These are phyloP conservation scores for Aspidoscelis tigris DNA, from an alignment of 2,113 vertebrate genomes.

Conservation along the genomic window DNA sequence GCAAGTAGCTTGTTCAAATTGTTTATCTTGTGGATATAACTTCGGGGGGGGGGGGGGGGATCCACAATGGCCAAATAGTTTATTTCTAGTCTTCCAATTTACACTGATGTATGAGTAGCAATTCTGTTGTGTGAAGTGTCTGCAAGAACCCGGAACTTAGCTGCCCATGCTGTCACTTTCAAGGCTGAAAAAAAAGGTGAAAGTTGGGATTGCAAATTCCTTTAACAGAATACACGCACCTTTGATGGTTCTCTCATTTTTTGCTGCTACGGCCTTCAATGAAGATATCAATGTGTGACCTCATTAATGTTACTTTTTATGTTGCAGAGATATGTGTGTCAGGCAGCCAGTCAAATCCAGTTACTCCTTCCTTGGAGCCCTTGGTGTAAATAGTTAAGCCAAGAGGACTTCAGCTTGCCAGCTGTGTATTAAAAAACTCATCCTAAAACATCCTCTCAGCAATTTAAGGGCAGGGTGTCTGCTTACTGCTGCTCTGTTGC, in stretches of 20 bases:
- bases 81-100: neutral
- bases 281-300: neutral
- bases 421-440: neutral
- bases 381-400: neutral
- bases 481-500: neutral
- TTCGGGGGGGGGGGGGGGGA: no score
- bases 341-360: neutral
- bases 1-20: no score
- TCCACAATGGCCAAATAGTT: neutral
- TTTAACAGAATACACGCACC: neutral
- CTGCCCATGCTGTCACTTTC: neutral
- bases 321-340: neutral
- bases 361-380: no score
- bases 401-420: neutral
- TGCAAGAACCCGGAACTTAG: neutral
- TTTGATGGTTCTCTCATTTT: neutral
- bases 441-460: neutral
- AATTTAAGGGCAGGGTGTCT: neutral
- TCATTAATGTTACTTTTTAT: neutral
- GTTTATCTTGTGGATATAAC: no score
- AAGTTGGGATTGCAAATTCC: neutral
- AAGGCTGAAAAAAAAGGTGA: neutral
- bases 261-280: neutral
- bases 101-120: neutral
- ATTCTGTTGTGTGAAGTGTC: neutral